Conservation (phyloP, 2,113 vertebrate genomes). For the Bos taurus region ARS-UCD2.0 NC_037334.1:36467001-36467500, state of each 20-base stretch:
- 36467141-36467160: neutral
- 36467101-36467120: neutral
- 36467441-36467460: neutral
- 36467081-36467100: neutral
- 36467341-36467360: neutral
- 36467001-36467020: neutral
- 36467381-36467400: neutral
- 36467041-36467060: neutral
- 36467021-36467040: neutral
- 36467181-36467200: neutral
- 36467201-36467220: neutral
- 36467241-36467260: neutral
- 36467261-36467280: neutral
- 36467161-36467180: neutral
- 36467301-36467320: neutral
- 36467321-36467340: neutral
- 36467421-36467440: no score
- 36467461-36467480: neutral
- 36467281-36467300: neutral
- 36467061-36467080: neutral
- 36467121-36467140: neutral
- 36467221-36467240: neutral
- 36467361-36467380: neutral
- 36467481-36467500: neutral
- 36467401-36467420: neutral